Percentiles rank a stretch among this genome's conserved stretches.
Conservation (phyloP, 2,888 invertebrate species). For the Ophioninae sp. region DNA sequence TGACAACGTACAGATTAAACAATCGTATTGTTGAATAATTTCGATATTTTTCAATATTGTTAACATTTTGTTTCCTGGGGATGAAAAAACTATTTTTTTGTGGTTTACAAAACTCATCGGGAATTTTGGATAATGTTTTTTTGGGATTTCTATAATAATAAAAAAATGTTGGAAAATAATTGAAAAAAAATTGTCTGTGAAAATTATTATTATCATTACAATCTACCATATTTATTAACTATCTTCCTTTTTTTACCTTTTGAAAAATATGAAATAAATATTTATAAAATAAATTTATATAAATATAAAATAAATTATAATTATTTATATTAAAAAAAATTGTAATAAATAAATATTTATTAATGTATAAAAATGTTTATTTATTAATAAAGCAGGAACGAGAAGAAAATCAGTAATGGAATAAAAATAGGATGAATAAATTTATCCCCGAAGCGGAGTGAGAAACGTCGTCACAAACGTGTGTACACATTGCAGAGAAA, state of each 20-base stretch:
- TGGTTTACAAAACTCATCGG: neutral
- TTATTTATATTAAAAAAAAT: too few relatives aligned
- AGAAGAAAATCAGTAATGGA: neutral
- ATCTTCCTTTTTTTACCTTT: too few relatives aligned
- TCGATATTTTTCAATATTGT: neutral
- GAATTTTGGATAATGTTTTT: neutral
- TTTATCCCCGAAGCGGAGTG: neutral
- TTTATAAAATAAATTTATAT: too few relatives aligned
- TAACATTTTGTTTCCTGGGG: neutral
- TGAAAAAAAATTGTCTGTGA: too few relatives aligned
- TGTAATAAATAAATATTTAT: too few relatives aligned
- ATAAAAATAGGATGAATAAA: neutral
- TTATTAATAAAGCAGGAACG: neutral
- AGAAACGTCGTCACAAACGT: neutral
- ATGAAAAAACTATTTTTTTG: too few relatives aligned
- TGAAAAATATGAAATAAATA: too few relatives aligned
- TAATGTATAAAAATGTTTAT: too few relatives aligned
- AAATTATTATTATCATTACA: too few relatives aligned
- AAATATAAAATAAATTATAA: too few relatives aligned
- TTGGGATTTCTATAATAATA: neutral
- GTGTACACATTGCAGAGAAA: conserved; percentile 14
- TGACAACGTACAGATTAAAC: neutral
- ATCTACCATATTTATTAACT: too few relatives aligned
- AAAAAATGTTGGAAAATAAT: too few relatives aligned
- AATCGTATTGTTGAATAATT: neutral